These are phyloP conservation scores for Empidonax alnorum DNA, from an alignment of 2,113 vertebrate genomes.

Conservation along the genomic window DNA sequence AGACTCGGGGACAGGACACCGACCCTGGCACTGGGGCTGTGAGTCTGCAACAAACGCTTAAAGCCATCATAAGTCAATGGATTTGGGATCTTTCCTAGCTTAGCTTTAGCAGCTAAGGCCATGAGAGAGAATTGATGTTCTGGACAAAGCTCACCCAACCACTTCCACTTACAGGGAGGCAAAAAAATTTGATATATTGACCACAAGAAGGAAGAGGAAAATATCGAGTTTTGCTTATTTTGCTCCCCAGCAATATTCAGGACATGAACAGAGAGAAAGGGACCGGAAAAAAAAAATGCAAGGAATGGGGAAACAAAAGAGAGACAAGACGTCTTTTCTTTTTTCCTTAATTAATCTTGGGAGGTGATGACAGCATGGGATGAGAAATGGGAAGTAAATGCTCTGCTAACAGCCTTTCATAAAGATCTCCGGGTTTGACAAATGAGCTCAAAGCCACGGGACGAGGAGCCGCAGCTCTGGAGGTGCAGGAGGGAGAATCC, in stretches of 20 bases:
- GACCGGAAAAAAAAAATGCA: neutral
- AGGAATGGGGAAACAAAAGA: conserved; percentile 26
- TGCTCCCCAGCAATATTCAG: neutral
- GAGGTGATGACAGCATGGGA: conserved; percentile 58
- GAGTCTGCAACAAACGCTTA: neutral
- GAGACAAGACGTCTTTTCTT: conserved; percentile 55
- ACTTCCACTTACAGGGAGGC: neutral
- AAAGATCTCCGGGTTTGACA: conserved; percentile 68
- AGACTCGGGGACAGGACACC: neutral
- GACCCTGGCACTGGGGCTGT: neutral
- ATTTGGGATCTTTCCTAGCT: neutral
- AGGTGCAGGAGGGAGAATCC: conserved; percentile 15
- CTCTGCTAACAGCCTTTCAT: conserved; percentile 73
- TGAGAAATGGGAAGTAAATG: conserved; percentile 75
- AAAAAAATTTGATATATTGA: neutral
- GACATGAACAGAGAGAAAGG: neutral
- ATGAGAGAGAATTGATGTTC: neutral
- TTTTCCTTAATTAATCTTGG: conserved; percentile 74
- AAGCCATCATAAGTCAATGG: neutral
- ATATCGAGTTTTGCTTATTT: neutral
- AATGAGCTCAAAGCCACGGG: conserved; percentile 61
- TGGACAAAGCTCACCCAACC: neutral
- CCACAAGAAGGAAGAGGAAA: neutral
- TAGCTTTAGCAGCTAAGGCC: neutral
- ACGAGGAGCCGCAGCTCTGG: conserved; percentile 11